Base-by-base conservation (phyloP, 2,113 vertebrate genomes). In the Cathartes aura region DNA sequence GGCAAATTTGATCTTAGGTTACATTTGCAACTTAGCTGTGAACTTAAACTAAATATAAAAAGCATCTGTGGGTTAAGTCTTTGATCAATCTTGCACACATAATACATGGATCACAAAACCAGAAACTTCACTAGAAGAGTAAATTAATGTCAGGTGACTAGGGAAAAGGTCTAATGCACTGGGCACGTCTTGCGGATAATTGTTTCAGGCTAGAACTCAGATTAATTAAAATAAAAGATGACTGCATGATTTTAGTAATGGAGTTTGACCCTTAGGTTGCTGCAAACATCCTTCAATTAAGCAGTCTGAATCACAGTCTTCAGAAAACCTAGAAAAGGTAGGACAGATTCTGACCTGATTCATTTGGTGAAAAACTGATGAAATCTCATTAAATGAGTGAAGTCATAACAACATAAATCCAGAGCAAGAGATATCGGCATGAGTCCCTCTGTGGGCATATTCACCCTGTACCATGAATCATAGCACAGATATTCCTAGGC, bases 181-280 rank as follows among this genome's bases (percentile, higher is more conserved):
- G 56, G 68, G 18, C 62, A 87, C 1, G 0, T 79, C 60, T 84
- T 89, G 82, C 0, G 5, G 91, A 82, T 89, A 93, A 95, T 50
- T 84, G 27, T 91, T 92, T 82, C 64, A 85, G 72, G 76, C 36
- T 84, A 94, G 64, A 87, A 91, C 30, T 72, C 3, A 2, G 73
- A 74, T 56, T 85, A 82, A 92, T 92, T 91, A 91, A 94, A 92
- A 87, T 32, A 94, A 93, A 95, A 89, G 52, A 81, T 36, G 62
- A 66, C 42, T 88, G 85, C 27, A n/a, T 50, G 79, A 52, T 56
- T 93, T 82, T 38, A 75, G 59, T 48, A 63, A 78, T 26, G 21
- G 58, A 72, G 66, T 84, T 75, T 91, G 89, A 95, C 52, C 71
- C 60, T 75, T 55, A 1, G 12, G n/a, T 40, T 74, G 40, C 68